phyloP scores from a whole-genome alignment of 2,888 invertebrate species.

The Tinea semifulvella region DNA sequence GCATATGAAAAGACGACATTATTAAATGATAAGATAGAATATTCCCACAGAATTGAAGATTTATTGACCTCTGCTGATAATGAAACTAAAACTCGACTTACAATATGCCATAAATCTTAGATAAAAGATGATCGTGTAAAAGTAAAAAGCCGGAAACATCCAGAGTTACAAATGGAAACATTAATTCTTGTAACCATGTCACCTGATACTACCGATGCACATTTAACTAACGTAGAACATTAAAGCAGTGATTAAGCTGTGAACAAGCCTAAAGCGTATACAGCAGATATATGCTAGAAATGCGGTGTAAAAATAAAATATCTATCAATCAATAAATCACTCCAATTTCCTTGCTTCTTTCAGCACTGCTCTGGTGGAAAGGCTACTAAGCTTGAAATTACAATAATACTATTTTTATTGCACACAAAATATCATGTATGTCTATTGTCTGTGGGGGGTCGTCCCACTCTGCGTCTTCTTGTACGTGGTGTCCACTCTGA shows the following conservation, averaged over 20 bases:
- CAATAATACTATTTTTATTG: too few relatives aligned
- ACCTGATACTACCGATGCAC: conserved; percentile 38
- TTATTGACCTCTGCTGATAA: conserved; percentile 11
- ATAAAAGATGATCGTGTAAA: conserved; percentile 14
- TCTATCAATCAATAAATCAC: too few relatives aligned
- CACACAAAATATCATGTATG: too few relatives aligned
- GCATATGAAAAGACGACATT: background rate
- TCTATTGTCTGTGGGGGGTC: too few relatives aligned
- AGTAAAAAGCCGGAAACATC: conserved; percentile 49
- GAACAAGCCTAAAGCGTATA: background rate
- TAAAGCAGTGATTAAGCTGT: background rate
- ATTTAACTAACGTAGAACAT: conserved; percentile 3
- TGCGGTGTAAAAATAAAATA: too few relatives aligned
- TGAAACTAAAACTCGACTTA: background rate
- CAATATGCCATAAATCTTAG: conserved; percentile 10
- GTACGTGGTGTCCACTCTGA: too few relatives aligned
- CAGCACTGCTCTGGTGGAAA: too few relatives aligned
- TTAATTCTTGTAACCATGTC: conserved; percentile 45
- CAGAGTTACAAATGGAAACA: conserved; percentile 51
- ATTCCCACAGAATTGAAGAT: conserved; percentile 1
- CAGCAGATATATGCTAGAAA: too few relatives aligned
- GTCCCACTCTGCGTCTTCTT: too few relatives aligned
- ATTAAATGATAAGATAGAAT: background rate
- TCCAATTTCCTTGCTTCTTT: too few relatives aligned
- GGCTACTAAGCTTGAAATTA: too few relatives aligned